Evolutionary conservation across 1,140 invertebrate species (phyloP).

Genomic region (Listronotus bonariensis): DNA sequence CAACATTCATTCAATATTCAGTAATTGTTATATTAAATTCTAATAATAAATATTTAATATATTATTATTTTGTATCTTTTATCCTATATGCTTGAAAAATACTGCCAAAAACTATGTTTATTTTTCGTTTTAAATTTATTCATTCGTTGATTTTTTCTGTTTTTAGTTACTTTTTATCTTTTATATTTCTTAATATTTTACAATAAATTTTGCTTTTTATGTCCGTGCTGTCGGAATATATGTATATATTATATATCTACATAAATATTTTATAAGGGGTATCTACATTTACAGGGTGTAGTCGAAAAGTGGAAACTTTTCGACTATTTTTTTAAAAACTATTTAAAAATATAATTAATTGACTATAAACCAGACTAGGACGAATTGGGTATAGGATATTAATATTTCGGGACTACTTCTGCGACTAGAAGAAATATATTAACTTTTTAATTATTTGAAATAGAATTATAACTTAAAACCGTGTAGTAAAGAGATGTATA

Average conservation of each 20-base stretch:
- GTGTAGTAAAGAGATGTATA: background rate
- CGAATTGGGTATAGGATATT: slow-evolving; percentile 1
- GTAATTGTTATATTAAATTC: slow-evolving; percentile 1
- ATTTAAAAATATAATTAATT: background rate
- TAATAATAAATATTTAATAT: slow-evolving; percentile 32
- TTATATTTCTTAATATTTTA: slow-evolving; percentile 18
- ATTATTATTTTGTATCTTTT: slow-evolving; percentile 38
- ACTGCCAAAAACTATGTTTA: slow-evolving; percentile 53
- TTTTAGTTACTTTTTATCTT: slow-evolving; percentile 35
- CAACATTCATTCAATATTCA: slow-evolving; percentile 2
- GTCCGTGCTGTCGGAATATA: background rate
- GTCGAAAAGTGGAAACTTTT: slow-evolving; percentile 1
- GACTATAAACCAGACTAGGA: slow-evolving; percentile 20
- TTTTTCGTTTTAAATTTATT: slow-evolving; percentile 30
- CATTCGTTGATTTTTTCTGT: slow-evolving; percentile 10
- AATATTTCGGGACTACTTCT: slow-evolving; percentile 36
- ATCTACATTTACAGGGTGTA: slow-evolving; percentile 1
- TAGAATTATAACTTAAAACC: background rate
- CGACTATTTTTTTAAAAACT: background rate
- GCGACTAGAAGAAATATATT: slow-evolving; percentile 30
- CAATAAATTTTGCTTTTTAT: slow-evolving; percentile 17
- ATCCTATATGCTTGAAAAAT: slow-evolving; percentile 54
- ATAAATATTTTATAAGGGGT: slow-evolving; percentile 14
- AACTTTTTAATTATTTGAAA: background rate
- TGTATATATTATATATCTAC: slow-evolving; percentile 17